These are phyloP conservation scores for Condylura cristata DNA, from an alignment of 2,113 vertebrate genomes.

Conservation along the genomic window DNA sequence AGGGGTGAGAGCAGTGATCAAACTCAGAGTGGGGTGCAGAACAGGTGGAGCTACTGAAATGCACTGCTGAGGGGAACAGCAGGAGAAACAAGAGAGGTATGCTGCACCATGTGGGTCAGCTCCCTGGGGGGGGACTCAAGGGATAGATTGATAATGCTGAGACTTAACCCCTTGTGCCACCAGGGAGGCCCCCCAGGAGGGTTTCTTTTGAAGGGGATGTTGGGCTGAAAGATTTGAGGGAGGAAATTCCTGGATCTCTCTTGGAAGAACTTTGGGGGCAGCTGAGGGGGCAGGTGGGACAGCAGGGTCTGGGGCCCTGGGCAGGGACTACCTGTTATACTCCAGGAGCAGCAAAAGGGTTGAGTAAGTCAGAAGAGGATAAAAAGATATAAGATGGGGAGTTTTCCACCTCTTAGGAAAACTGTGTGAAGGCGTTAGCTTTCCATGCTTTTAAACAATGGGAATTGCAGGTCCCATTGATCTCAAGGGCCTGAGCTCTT, in stretches of 20 bases:
- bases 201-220: background rate
- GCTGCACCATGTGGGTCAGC: too few relatives aligned
- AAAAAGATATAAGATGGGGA: background rate
- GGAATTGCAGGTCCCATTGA: background rate
- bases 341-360: background rate
- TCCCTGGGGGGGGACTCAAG: too few relatives aligned
- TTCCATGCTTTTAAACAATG: background rate
- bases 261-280: accelerated
- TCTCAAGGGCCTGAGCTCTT: background rate
- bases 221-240: background rate
- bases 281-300: background rate
- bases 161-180: too few relatives aligned
- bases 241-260: background rate
- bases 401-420: too few relatives aligned
- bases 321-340: background rate
- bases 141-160: too few relatives aligned
- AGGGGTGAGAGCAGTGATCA: too few relatives aligned
- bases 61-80: too few relatives aligned
- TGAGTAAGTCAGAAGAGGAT: background rate
- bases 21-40: too few relatives aligned
- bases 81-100: too few relatives aligned
- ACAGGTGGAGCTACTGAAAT: too few relatives aligned
- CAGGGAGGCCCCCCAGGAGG: too few relatives aligned
- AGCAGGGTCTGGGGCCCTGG: background rate
- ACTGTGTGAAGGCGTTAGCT: background rate